A percentile compares a stretch with the other conserved stretches of the same genome.
Conservation (phyloP, 1,140 invertebrate genomes). For the Eumaeus atala region DNA sequence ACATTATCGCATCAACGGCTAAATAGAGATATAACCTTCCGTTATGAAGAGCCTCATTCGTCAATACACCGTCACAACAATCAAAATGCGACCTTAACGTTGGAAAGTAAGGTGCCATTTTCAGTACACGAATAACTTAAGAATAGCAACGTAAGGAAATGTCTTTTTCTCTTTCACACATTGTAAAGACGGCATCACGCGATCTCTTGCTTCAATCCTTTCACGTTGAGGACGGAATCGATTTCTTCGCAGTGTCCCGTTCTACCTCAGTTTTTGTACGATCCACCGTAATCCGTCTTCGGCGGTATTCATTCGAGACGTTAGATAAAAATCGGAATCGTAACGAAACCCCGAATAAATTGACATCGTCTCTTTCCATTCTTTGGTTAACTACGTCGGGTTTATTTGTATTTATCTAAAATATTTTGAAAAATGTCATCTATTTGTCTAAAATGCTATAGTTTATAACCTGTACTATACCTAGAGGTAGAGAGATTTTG, state of each 20-base stretch:
- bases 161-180: slow-evolving; percentile 70
- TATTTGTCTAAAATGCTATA: too few species aligned
- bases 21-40: slow-evolving; percentile 70
- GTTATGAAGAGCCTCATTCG: slow-evolving; percentile 51
- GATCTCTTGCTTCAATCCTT: slow-evolving; percentile 56
- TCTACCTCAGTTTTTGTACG: slow-evolving; percentile 58
- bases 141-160: slow-evolving; percentile 71
- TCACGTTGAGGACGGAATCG: slow-evolving; percentile 58
- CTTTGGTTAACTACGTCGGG: slow-evolving; percentile 51
- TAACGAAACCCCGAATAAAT: slow-evolving; percentile 63
- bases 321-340: slow-evolving; percentile 68
- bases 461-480: too few species aligned
- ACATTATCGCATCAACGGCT: slow-evolving; percentile 39
- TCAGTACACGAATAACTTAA: slow-evolving; percentile 56
- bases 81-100: slow-evolving; percentile 68
- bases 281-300: slow-evolving; percentile 66
- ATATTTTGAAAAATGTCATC: slow-evolving; percentile 21
- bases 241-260: slow-evolving; percentile 57
- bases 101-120: slow-evolving; percentile 56
- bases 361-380: slow-evolving; percentile 54
- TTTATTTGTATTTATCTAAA: slow-evolving; percentile 35
- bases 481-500: too few species aligned
- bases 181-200: slow-evolving; percentile 60
- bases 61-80: slow-evolving; percentile 59
- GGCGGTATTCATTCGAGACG: slow-evolving; percentile 58